A percentile compares a stretch with the other conserved stretches of the same genome.
Conservation (phyloP, 2,113 vertebrate species). For the Machaerirhynchus nigripectus region DNA sequence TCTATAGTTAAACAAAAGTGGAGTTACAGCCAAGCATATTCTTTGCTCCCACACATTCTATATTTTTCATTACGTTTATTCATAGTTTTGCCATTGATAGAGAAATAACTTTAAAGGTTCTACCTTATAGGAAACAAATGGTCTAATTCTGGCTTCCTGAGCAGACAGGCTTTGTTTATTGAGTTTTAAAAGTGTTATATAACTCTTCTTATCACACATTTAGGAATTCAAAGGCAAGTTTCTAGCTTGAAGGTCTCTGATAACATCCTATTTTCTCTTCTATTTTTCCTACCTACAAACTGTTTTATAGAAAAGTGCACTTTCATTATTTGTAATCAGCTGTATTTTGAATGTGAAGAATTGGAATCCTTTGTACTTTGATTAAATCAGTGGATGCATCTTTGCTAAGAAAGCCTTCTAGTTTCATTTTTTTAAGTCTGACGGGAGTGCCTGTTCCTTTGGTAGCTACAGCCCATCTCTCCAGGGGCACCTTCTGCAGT, state of each 20-base stretch:
- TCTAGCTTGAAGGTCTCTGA: constrained; percentile 40
- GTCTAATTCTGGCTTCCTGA: constrained; percentile 44
- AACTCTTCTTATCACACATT: constrained; percentile 60
- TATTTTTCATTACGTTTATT: constrained; percentile 62
- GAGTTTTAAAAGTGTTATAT: constrained; percentile 42
- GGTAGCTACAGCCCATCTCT: background rate
- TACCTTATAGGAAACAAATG: constrained; percentile 34
- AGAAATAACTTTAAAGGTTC: constrained; percentile 50
- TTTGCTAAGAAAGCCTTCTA: background rate
- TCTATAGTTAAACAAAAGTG: constrained; percentile 20
- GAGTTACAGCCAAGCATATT: constrained; percentile 26
- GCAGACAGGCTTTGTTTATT: constrained; percentile 58
- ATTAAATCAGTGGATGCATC: background rate
- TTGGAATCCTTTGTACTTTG: background rate
- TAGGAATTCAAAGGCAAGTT: constrained; percentile 36
- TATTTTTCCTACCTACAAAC: constrained; percentile 40
- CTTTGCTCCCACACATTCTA: constrained; percentile 32
- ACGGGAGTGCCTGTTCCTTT: background rate
- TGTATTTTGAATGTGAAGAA: background rate
- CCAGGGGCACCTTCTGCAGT: background rate
- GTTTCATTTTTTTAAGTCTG: background rate
- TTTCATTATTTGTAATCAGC: background rate
- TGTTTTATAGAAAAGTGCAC: background rate
- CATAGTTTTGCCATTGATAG: constrained; percentile 53
- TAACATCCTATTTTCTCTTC: constrained; percentile 43